Conservation (phyloP, 2,888 invertebrate species). For the Serripes groenlandicus region DNA sequence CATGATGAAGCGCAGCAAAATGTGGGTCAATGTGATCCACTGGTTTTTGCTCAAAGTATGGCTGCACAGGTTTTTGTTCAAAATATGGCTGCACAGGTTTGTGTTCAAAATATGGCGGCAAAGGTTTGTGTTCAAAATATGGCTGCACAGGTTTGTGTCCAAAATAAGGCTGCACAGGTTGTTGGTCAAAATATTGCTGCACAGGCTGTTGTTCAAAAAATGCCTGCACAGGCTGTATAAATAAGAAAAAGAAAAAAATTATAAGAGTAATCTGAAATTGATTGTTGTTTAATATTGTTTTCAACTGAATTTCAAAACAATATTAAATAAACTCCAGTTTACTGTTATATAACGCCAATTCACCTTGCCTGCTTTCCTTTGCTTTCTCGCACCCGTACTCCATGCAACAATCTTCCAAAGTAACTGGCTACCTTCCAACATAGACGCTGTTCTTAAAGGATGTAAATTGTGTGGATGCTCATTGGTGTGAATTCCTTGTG, state of each 20-base stretch:
- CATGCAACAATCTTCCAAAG: not conserved
- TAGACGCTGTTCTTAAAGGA: too few relatives aligned
- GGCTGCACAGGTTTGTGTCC: not conserved
- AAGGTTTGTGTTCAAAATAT: not conserved
- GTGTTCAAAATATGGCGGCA: not conserved
- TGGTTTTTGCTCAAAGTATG: not conserved
- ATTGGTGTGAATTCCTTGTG: too few relatives aligned
- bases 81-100: not conserved
- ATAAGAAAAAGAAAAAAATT: not conserved
- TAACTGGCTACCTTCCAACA: not conserved
- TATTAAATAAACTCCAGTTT: not conserved
- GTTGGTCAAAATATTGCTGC: not conserved
- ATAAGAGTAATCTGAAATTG: not conserved
- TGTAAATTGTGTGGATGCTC: too few relatives aligned
- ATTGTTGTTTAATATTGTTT: not conserved
- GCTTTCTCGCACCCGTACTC: not conserved
- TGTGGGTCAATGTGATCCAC: slow-evolving; percentile 5
- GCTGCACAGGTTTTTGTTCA: not conserved
- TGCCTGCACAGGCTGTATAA: not conserved
- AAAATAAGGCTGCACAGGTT: not conserved
- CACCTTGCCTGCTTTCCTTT: not conserved
- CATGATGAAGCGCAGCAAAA: not conserved
- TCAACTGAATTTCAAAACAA: not conserved
- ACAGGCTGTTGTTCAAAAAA: not conserved
- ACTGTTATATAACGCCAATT: not conserved